Conservation (phyloP, 2,888 invertebrate genomes). For the Cremastobaeus sp. region DNA sequence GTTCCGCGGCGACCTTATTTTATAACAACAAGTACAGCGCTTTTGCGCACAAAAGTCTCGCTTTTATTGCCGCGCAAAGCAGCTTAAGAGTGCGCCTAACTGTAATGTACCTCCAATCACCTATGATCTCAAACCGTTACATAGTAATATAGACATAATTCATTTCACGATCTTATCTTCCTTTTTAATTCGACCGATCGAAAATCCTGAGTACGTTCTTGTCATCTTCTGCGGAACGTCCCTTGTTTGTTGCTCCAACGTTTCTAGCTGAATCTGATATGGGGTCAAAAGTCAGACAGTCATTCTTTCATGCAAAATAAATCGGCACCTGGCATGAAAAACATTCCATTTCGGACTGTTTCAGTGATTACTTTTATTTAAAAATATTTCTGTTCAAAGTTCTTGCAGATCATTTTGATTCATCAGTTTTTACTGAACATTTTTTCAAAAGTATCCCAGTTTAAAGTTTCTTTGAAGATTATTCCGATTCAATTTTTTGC, state of each 20-base stretch:
- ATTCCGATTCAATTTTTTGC: too few species aligned
- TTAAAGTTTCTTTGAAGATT: too few species aligned
- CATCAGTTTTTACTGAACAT: too few species aligned
- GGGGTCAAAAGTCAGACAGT: background rate
- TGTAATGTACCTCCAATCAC: constrained; percentile 74
- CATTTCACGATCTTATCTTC: constrained; percentile 18
- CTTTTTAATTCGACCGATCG: too few species aligned
- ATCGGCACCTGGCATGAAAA: too few species aligned
- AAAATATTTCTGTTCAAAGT: too few species aligned
- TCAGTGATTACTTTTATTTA: too few species aligned
- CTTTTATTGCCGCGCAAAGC: constrained; percentile 52
- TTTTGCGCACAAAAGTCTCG: constrained; percentile 39
- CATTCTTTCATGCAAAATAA: too few species aligned
- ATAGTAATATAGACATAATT: constrained; percentile 65
- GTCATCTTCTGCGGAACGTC: background rate
- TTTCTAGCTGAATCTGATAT: background rate
- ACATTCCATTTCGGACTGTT: too few species aligned
- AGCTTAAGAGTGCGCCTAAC: constrained; percentile 66
- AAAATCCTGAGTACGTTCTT: too few species aligned
- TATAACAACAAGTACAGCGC: constrained; percentile 45
- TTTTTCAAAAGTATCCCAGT: too few species aligned
- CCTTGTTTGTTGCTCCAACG: background rate
- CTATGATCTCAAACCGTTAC: constrained; percentile 75
- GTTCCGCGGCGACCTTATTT: constrained; percentile 31
- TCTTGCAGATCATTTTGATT: too few species aligned